phyloP scores from a whole-genome alignment of 1,140 invertebrate species.

The Temnothorax longispinosus region DNA sequence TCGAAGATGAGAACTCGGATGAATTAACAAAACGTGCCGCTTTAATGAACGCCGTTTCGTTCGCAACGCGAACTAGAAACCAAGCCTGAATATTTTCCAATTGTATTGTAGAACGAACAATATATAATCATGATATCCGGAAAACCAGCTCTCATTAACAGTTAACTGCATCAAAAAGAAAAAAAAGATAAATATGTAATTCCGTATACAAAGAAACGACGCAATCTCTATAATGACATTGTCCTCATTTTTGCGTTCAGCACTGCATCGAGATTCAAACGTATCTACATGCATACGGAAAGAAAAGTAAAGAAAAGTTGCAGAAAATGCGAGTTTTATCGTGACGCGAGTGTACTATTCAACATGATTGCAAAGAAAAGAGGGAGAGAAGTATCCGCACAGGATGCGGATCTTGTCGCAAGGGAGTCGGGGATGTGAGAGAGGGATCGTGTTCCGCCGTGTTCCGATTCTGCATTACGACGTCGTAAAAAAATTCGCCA shows the following conservation, averaged over 20 bases:
- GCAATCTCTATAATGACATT: neutral
- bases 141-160: conserved; percentile 6
- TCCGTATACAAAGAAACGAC: no score
- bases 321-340: conserved; percentile 7
- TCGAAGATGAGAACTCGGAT: conserved; percentile 37
- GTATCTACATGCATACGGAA: neutral
- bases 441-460: neutral
- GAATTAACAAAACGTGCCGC: conserved; percentile 31
- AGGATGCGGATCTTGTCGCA: neutral
- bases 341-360: neutral
- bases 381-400: neutral
- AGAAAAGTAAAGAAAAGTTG: neutral
- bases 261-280: neutral
- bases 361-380: neutral
- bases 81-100: neutral
- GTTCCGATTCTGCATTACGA: conserved; percentile 35
- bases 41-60: neutral
- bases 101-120: neutral
- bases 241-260: neutral
- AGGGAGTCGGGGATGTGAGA: neutral
- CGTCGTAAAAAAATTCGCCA: conserved; percentile 47
- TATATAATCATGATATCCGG: neutral
- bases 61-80: neutral
- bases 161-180: neutral
- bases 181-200: neutral